These are phyloP conservation scores for Drosophila mojavensis DNA, from an alignment of 1,140 invertebrate species.

Conservation along the genomic window DNA sequence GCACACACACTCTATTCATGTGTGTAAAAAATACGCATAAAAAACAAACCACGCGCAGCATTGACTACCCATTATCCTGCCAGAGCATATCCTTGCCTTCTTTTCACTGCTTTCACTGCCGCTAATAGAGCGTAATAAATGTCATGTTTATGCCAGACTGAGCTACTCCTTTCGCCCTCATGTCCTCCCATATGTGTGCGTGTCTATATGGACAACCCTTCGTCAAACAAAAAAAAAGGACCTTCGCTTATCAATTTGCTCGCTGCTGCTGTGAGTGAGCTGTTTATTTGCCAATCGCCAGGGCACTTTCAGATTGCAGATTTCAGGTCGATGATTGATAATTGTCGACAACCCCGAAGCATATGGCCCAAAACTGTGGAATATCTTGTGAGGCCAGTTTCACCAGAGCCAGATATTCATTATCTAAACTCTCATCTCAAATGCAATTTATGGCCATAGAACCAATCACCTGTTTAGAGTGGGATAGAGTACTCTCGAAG, in stretches of 20 bases:
- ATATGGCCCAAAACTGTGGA: slow-evolving; percentile 4
- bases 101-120: slow-evolving; percentile 20
- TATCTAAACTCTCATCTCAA: background rate
- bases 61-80: slow-evolving; percentile 43
- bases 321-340: slow-evolving; percentile 57
- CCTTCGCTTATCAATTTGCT: slow-evolving; percentile 29
- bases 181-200: slow-evolving; percentile 31
- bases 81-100: slow-evolving; percentile 31
- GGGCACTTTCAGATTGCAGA: slow-evolving; percentile 32
- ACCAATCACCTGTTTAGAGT: background rate
- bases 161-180: slow-evolving; percentile 44
- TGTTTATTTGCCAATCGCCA: slow-evolving; percentile 64
- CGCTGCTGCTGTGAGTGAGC: slow-evolving; percentile 45
- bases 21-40: slow-evolving; percentile 44
- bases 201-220: slow-evolving; percentile 42
- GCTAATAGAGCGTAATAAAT: slow-evolving; percentile 83
- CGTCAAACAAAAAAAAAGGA: slow-evolving; percentile 6
- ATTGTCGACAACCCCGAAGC: slow-evolving; percentile 12
- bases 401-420: background rate
- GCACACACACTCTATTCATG: slow-evolving; percentile 23
- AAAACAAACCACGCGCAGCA: slow-evolving; percentile 29
- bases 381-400: slow-evolving; percentile 1
- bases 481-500: too few species aligned
- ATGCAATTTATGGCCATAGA: slow-evolving; percentile 1
- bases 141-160: slow-evolving; percentile 69